phyloP scores from a whole-genome alignment of 2,797 vertebrate species.

The Rhodeus uyekii region DNA sequence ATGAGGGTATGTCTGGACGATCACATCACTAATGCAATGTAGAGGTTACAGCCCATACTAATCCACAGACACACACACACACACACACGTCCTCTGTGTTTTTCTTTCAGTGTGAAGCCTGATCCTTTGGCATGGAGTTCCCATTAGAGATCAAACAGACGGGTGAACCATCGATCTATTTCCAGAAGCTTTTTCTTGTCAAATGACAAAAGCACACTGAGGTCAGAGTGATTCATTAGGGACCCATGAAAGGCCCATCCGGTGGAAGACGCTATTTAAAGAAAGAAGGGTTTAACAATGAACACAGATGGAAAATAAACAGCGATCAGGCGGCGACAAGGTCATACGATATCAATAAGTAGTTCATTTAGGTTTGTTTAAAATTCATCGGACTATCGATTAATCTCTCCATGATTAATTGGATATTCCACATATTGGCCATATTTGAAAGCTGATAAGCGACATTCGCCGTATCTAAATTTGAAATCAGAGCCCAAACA shows the following conservation, averaged over 20 bases:
- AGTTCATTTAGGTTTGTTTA: neutral
- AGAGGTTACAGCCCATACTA: conserved; percentile 12
- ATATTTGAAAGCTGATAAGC: no score
- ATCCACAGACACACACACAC: neutral
- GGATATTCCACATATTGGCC: no score
- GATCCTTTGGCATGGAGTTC: conserved; percentile 2
- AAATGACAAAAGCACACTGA: conserved; percentile 38
- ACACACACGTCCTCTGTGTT: neutral
- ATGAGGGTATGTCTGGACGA: conserved; percentile 43
- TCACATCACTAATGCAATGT: conserved; percentile 29
- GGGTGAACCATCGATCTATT: conserved; percentile 31
- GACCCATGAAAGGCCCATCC: conserved; percentile 17
- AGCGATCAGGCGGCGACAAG: neutral
- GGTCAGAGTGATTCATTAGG: conserved; percentile 33
- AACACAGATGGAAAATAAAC: neutral
- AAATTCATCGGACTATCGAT: no score
- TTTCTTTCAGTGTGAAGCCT: neutral
- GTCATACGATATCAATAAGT: neutral
- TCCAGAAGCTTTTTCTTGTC: conserved; percentile 23
- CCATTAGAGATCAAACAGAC: conserved; percentile 29
- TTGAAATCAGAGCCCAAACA: no score
- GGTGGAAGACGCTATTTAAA: neutral
- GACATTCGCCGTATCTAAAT: no score
- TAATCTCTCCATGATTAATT: neutral
- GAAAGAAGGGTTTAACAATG: neutral